Evolutionary conservation across 2,888 invertebrate genomes (phyloP).

Genomic region (Sipha maydis): DNA sequence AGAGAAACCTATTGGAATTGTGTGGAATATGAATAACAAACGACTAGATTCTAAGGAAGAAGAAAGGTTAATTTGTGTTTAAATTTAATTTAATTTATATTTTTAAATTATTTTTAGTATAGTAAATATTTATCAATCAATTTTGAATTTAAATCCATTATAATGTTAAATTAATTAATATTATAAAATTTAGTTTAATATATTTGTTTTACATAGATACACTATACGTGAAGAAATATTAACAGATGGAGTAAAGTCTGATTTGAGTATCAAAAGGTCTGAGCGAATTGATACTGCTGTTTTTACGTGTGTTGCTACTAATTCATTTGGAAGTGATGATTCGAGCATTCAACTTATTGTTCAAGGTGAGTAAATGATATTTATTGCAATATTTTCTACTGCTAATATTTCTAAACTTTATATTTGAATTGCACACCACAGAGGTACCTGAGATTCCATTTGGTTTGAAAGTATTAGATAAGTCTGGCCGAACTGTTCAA

Average conservation of each 20-base stretch:
- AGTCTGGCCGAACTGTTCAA: conserved; percentile 89
- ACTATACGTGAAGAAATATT: conserved; percentile 81
- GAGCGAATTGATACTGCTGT: conserved; percentile 89
- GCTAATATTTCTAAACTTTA: background rate
- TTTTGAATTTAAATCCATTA: too few species aligned
- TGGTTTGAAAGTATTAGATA: conserved; percentile 87
- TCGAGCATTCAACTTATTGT: conserved; percentile 96
- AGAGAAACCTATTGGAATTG: conserved; percentile 92
- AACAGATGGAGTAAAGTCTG: conserved; percentile 87
- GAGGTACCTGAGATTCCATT: conserved; percentile 91
- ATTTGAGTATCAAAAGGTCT: conserved; percentile 88
- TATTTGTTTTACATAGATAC: conserved; percentile 66
- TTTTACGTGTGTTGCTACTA: conserved; percentile 92
- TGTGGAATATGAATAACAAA: conserved; percentile 95
- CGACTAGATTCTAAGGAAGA: conserved; percentile 89
- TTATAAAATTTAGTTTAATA: background rate
- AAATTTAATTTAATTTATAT: background rate
- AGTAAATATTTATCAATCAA: background rate
- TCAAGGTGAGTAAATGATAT: conserved; percentile 74
- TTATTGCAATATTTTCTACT: conserved; percentile 8
- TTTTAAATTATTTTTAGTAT: background rate
- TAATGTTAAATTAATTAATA: background rate
- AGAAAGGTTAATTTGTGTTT: conserved; percentile 71
- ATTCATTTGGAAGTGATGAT: conserved; percentile 93
- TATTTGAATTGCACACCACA: conserved; percentile 67